Evolutionary conservation across 2,797 vertebrate genomes (phyloP).

Genomic region (Tragelaphus eurycerus): DNA sequence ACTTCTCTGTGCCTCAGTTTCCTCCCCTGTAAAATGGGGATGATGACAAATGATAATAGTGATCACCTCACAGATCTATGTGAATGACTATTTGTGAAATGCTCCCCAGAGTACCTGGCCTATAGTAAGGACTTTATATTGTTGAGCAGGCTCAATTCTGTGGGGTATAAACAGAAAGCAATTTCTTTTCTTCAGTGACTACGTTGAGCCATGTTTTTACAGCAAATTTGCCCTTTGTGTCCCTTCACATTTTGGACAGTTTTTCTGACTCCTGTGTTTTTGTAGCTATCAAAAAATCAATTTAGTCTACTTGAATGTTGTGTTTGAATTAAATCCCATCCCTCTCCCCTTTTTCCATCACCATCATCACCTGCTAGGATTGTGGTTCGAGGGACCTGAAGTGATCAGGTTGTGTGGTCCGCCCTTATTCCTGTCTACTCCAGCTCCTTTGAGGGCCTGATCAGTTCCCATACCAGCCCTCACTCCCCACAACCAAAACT

Average conservation of each 20-base stretch:
- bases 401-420: not conserved
- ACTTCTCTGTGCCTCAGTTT: constrained; percentile 6
- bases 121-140: not conserved
- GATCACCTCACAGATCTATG: not conserved
- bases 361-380: not conserved
- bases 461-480: not conserved
- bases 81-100: not conserved
- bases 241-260: not conserved
- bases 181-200: not conserved
- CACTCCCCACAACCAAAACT: not conserved
- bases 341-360: not conserved
- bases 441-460: not conserved
- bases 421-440: not conserved
- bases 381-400: not conserved
- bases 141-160: not conserved
- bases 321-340: not conserved
- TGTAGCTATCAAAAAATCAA: constrained; percentile 52
- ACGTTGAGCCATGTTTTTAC: constrained; percentile 20
- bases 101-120: not conserved
- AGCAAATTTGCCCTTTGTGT: constrained; percentile 3
- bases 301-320: not conserved
- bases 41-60: not conserved
- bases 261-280: constrained; percentile 37
- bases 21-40: constrained; percentile 12
- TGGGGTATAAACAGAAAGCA: not conserved